Evolutionary conservation across 1,140 invertebrate genomes (phyloP), one percentile per base, ranked within the genome.

Genomic region (Drosophila persimilis): DNA sequence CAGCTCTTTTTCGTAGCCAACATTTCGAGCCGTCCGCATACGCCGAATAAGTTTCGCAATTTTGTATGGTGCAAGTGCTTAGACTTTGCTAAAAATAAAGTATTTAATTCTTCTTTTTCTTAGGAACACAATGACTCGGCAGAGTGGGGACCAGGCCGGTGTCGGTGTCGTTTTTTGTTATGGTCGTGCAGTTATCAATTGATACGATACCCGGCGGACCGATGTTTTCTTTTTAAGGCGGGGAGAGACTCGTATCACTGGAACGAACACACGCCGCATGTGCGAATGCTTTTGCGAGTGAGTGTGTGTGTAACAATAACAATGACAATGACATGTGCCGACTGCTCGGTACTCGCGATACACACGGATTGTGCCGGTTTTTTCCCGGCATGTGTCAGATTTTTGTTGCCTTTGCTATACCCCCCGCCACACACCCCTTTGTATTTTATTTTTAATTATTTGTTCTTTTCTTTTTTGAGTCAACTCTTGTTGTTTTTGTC

Each of bases 191-290:
- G 80, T 73, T 84, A 84, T 84, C 80, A 84, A 73, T 84, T 80
- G 80, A 80, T 56, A 57, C 59, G 43, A 56, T 76, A 73, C 56
- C 53, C 62, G 55, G 54, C 65, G 43, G 50, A 20, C 43, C 44
- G 50, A 44, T 66, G 24, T 41, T 73, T 61, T 83, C 80, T 83
- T 79, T 80, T 83, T 83, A 84, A 84, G 76, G 44, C 59, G 50
- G 29, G 8, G 31, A 9, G 31, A 31, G 31, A 9, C 31, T 31
- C 31, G 31, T 67, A 70, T 84, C 75, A 76, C 62, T 57, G 53
- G 43, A 51, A 41, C 65, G 29, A 58, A n/a, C 9, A 48, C 47
- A 52, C 29, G 29, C 29, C 29, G 29, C 29, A 46, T 44, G 43
- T 26, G 45, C 59, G 15, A 47, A 17, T n/a, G 47, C 63, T 31